A percentile compares a stretch with the other conserved stretches of the same genome.
These are phyloP conservation scores for Xiphophorus birchmanni DNA, from an alignment of 2,797 vertebrate genomes.

Conservation along the genomic window DNA sequence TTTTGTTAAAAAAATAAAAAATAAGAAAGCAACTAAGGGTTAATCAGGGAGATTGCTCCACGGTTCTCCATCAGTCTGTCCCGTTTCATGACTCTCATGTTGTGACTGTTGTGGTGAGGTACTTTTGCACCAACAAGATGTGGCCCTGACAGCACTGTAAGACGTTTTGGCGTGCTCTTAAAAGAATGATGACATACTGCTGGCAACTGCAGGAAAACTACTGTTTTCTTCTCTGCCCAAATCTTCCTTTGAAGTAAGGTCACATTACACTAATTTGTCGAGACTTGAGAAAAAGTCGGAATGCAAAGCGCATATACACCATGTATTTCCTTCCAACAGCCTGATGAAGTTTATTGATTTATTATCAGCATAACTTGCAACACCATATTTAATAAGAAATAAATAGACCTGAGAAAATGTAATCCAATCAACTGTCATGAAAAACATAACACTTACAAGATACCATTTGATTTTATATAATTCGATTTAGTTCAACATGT, in stretches of 20 bases:
- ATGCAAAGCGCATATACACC: not conserved
- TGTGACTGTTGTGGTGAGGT: slow-evolving; percentile 45
- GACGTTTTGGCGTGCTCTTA: slow-evolving; percentile 47
- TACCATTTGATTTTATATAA: not conserved
- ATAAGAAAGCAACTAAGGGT: slow-evolving; percentile 35
- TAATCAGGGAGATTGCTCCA: slow-evolving; percentile 60
- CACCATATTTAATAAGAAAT: too few relatives aligned
- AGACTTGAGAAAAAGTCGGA: not conserved
- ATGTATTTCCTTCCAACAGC: not conserved
- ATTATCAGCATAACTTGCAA: too few relatives aligned
- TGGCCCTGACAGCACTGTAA: slow-evolving; percentile 43
- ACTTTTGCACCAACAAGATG: slow-evolving; percentile 61
- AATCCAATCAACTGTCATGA: too few relatives aligned
- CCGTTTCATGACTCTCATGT: slow-evolving; percentile 22
- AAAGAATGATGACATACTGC: slow-evolving; percentile 28
- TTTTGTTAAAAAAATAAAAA: slow-evolving; percentile 54
- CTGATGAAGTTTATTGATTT: not conserved
- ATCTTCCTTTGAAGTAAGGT: slow-evolving; percentile 15
- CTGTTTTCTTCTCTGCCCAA: not conserved
- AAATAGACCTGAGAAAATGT: too few relatives aligned
- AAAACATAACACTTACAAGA: not conserved
- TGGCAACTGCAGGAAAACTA: slow-evolving; percentile 17
- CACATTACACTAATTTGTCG: not conserved
- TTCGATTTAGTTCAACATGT: not conserved
- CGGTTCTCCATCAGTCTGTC: slow-evolving; percentile 57